Base-by-base conservation (phyloP, 2,797 vertebrate species). In the Benthosema pterotum region DNA sequence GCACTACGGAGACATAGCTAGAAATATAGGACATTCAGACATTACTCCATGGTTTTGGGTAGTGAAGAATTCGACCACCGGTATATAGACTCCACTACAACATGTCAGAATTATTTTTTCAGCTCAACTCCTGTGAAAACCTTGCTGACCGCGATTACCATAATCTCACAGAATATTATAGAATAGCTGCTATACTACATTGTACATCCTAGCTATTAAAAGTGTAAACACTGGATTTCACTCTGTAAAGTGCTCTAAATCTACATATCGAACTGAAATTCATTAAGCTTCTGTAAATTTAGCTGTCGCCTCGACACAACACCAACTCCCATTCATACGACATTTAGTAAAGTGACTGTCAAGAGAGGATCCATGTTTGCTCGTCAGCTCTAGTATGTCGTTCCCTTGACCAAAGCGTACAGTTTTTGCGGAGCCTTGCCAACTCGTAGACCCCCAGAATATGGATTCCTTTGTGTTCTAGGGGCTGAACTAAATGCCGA, bases 171-270 rank as follows among this genome's bases (percentile, higher is more conserved):
- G 5, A 38, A 38, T 15, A 54, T 11, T 48, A 17, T 12, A 50
- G 18, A 49, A 56, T 0, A 28, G 57, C 66, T 67, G 65, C 55
- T 49, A 25, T 15, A 11, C 52, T 14, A 60, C 15, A 25, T 15
- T 8, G 48, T 14, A 60, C 15, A 62, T n/a, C 38, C 5, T 19
- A 19, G 42, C 47, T 18, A 58, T 55, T 65, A 12, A n/a, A n/a
- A 46, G 45, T 38, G 32, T 38, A 38, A 38, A 38, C 32, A 38
- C 45, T 15, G n/a, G 45, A 46, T n/a, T 46, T 15, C 6, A 13
- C 45, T 46, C 45, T 46, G n/a, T 13, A 13, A 46, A 14, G n/a
- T 3, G 11, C 48, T 42, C 6, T 2, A 4, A 52, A 28, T n/a
- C n/a, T n/a, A 52, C 25, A 14, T 52, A 25, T 42, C 42, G 42